Percentiles rank a stretch among this genome's conserved stretches.
These are phyloP conservation scores for Plodia interpunctella DNA, from an alignment of 1,140 invertebrate genomes.

Conservation along the genomic window DNA sequence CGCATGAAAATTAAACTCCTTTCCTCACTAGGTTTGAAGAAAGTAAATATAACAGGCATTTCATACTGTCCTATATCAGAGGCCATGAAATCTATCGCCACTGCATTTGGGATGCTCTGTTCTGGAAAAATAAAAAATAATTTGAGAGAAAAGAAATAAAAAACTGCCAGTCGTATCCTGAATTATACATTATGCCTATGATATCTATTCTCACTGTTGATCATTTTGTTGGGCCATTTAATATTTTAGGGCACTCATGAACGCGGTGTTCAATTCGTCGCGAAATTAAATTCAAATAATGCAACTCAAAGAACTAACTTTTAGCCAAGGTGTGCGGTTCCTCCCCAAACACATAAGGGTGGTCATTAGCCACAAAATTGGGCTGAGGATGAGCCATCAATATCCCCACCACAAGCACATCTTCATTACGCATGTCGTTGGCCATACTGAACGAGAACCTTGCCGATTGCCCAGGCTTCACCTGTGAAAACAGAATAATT, in stretches of 20 bases:
- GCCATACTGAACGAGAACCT: constrained; percentile 39
- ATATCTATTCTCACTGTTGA: too few relatives aligned
- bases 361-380: constrained; percentile 37
- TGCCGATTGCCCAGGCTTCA: constrained; percentile 39
- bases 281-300: too few relatives aligned
- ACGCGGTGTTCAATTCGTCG: too few relatives aligned
- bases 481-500: constrained; percentile 31
- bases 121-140: constrained; percentile 34
- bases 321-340: constrained; percentile 30
- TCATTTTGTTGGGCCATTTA: too few relatives aligned
- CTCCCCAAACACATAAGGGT: constrained; percentile 41
- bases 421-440: constrained; percentile 49
- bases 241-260: too few relatives aligned
- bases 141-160: too few relatives aligned
- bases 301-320: constrained; percentile 18
- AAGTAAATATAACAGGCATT: constrained; percentile 60
- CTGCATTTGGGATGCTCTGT: constrained; percentile 31
- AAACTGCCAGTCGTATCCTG: too few relatives aligned
- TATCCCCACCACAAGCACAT: constrained; percentile 41
- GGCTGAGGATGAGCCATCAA: constrained; percentile 49
- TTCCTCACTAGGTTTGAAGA: constrained; percentile 27
- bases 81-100: constrained; percentile 34
- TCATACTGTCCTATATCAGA: constrained; percentile 51
- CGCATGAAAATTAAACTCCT: constrained; percentile 45
- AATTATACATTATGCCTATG: too few relatives aligned